These are phyloP conservation scores for Orchesella flavescens DNA, from an alignment of 2,888 invertebrate genomes.

Conservation along the genomic window DNA sequence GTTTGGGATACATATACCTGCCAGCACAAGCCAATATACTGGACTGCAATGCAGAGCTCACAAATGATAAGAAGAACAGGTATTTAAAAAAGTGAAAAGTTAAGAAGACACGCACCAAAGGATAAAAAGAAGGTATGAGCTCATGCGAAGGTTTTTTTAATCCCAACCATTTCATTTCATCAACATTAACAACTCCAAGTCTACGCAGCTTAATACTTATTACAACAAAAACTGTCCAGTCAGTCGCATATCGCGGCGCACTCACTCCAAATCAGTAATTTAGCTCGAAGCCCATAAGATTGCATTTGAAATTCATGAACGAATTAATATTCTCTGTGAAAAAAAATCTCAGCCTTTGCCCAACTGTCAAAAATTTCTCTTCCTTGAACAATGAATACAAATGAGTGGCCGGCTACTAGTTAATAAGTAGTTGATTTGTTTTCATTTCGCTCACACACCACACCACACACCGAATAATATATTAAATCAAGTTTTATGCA, in stretches of 20 bases:
- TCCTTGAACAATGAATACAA: slow-evolving; percentile 31
- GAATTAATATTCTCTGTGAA: slow-evolving; percentile 42
- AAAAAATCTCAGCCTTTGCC: slow-evolving; percentile 8
- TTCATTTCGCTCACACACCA: slow-evolving; percentile 31
- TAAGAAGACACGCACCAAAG: no score
- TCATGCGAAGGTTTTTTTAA: slow-evolving; percentile 7
- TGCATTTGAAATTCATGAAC: neutral
- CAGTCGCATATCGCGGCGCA: no score
- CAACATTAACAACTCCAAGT: slow-evolving; percentile 23
- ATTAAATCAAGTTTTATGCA: slow-evolving; percentile 29
- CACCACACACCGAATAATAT: neutral
- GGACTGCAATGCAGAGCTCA: no score
- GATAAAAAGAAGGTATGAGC: neutral
- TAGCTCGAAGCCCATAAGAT: no score
- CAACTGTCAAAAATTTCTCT: slow-evolving; percentile 46
- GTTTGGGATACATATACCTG: no score
- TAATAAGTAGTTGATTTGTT: slow-evolving; percentile 26
- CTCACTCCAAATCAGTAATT: no score
- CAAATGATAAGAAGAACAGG: no score
- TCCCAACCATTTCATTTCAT: neutral
- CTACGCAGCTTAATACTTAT: no score
- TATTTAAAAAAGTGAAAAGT: no score
- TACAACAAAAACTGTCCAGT: no score
- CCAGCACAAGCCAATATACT: no score
- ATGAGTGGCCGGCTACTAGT: slow-evolving; percentile 1